Percentiles rank a stretch among this genome's conserved stretches.
Conservation (phyloP, 2,113 vertebrate species). For the Phasianus colchicus region DNA sequence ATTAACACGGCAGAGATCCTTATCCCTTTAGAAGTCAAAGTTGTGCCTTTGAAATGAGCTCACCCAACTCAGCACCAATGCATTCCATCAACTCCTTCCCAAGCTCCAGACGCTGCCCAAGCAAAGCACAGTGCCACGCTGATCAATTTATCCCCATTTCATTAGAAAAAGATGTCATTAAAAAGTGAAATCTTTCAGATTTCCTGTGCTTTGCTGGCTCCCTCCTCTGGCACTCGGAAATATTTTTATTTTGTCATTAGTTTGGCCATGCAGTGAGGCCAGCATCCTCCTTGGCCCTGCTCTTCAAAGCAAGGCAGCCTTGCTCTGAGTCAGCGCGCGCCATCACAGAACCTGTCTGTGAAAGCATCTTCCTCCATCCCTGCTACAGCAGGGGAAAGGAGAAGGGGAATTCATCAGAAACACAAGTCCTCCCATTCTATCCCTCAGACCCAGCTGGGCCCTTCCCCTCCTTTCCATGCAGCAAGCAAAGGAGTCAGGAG, state of each 20-base stretch:
- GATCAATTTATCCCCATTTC: slow-evolving; percentile 8
- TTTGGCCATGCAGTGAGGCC: neutral
- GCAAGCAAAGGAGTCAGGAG: neutral
- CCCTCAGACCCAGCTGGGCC: neutral
- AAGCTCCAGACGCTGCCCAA: neutral
- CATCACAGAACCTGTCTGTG: neutral
- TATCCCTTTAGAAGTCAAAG: neutral
- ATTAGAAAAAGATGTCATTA: slow-evolving; percentile 16
- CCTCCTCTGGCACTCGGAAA: slow-evolving; percentile 67
- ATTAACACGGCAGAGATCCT: neutral
- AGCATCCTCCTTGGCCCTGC: neutral
- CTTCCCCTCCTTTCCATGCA: neutral
- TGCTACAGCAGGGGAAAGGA: neutral
- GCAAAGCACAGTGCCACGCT: neutral
- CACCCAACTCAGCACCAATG: neutral
- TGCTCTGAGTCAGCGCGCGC: neutral
- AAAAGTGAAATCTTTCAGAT: slow-evolving; percentile 14
- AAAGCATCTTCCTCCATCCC: neutral
- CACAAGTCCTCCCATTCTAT: too few species aligned
- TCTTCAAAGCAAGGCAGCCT: neutral
- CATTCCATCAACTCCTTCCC: neutral
- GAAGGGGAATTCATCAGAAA: neutral
- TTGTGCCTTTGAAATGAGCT: neutral
- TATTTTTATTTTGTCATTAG: slow-evolving; percentile 36
- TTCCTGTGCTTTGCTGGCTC: slow-evolving; percentile 68